These are phyloP conservation scores for Acanthochromis polyacanthus DNA, from an alignment of 2,113 vertebrate species.

Conservation along the genomic window DNA sequence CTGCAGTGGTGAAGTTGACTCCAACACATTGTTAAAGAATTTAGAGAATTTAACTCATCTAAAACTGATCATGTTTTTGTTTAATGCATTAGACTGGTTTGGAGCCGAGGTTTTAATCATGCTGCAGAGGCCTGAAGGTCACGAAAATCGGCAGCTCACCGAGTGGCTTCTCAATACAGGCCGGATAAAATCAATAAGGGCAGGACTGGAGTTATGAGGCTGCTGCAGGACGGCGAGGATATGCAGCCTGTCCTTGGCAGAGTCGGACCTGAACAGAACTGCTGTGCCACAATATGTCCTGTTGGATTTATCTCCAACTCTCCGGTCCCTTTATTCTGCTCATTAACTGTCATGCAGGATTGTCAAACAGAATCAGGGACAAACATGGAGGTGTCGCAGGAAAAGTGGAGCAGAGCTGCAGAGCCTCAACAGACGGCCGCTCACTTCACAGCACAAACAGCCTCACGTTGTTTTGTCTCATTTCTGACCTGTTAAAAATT, in stretches of 20 bases:
- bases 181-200: slow-evolving; percentile 54
- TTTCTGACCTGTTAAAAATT: background rate
- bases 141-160: slow-evolving; percentile 20
- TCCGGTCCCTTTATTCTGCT: slow-evolving; percentile 30
- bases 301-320: slow-evolving; percentile 55
- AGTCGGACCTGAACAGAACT: slow-evolving; percentile 52
- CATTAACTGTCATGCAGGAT: slow-evolving; percentile 56
- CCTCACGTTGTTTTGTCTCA: background rate
- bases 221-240: slow-evolving; percentile 36
- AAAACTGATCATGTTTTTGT: slow-evolving; percentile 17
- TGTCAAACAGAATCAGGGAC: slow-evolving; percentile 61
- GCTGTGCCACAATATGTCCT: slow-evolving; percentile 67
- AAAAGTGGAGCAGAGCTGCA: slow-evolving; percentile 34
- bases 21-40: slow-evolving; percentile 14
- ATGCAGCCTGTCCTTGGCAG: slow-evolving; percentile 60
- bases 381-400: slow-evolving; percentile 25
- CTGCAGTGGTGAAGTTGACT: slow-evolving; percentile 22
- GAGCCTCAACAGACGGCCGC: slow-evolving; percentile 28
- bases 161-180: slow-evolving; percentile 24
- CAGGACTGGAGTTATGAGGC: slow-evolving; percentile 51
- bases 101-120: slow-evolving; percentile 33
- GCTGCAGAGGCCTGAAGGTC: slow-evolving; percentile 33
- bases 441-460: slow-evolving; percentile 41
- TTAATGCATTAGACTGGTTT: slow-evolving; percentile 15
- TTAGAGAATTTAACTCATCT: slow-evolving; percentile 10